Conservation (phyloP, 2,888 invertebrate genomes). For the Sisyra terminalis region DNA sequence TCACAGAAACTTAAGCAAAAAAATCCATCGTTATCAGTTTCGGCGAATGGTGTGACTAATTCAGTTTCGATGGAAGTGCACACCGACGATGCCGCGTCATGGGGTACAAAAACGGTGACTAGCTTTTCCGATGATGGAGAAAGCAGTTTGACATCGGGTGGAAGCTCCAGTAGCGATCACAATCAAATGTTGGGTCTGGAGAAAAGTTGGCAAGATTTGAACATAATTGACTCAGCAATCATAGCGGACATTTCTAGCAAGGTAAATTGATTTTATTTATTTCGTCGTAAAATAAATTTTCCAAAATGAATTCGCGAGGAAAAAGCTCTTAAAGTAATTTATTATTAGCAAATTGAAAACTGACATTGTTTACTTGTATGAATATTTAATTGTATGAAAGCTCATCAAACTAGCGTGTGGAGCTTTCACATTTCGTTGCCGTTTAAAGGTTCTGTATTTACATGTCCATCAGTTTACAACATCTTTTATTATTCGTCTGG, state of each 20-base stretch:
- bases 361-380: no score
- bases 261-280: constrained; percentile 29
- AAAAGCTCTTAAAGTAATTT: no score
- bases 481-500: no score
- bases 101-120: background rate
- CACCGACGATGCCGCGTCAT: background rate
- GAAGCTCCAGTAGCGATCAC: constrained; percentile 14
- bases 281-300: no score
- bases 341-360: no score
- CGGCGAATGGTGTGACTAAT: background rate
- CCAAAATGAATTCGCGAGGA: no score
- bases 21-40: background rate
- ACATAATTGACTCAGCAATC: constrained; percentile 40
- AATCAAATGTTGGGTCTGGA: constrained; percentile 8
- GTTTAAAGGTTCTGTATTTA: no score
- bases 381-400: no score
- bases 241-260: constrained; percentile 50
- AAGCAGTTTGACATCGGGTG: constrained; percentile 26
- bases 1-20: background rate
- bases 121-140: constrained; percentile 20
- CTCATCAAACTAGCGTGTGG: no score
- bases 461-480: no score
- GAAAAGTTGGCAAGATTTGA: constrained; percentile 40
- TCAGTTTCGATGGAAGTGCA: background rate
- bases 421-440: no score